phyloP scores from a whole-genome alignment of 2,888 invertebrate species.

The Drosophila kambysellisi region DNA sequence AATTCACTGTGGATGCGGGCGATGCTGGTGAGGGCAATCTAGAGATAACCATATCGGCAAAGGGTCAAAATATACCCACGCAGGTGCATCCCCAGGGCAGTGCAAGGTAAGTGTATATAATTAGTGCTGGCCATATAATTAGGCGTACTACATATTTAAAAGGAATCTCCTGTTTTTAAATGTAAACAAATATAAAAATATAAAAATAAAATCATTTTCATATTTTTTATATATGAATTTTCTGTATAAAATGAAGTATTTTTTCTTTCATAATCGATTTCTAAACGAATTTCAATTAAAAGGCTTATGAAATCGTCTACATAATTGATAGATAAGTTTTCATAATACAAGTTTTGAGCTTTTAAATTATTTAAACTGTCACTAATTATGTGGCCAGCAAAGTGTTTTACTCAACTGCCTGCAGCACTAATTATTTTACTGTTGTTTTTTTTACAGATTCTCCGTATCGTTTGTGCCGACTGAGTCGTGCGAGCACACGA shows the following conservation, averaged over 20 bases:
- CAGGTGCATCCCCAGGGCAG: slow-evolving; percentile 97
- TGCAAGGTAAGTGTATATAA: slow-evolving; percentile 84
- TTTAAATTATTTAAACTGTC: neutral
- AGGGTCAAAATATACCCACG: slow-evolving; percentile 96
- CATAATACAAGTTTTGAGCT: neutral
- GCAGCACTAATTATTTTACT: neutral
- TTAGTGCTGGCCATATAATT: neutral
- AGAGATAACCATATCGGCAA: slow-evolving; percentile 97
- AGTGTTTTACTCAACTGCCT: neutral
- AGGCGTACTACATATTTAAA: neutral
- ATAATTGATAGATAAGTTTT: neutral
- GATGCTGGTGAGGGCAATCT: slow-evolving; percentile 98
- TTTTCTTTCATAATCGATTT: neutral
- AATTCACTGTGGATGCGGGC: slow-evolving; percentile 97
- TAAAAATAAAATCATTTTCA: too few relatives aligned
- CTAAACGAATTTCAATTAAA: neutral
- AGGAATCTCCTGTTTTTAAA: too few relatives aligned
- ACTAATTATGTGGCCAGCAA: neutral
- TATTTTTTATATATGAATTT: too few relatives aligned
- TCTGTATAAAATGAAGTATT: neutral
- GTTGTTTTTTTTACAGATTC: slow-evolving; percentile 87
- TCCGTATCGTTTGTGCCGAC: slow-evolving; percentile 98
- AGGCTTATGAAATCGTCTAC: neutral
- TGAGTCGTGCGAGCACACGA: slow-evolving; percentile 96
- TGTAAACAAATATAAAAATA: too few relatives aligned